These are phyloP conservation scores for Macrochelys suwanniensis DNA, from an alignment of 2,797 vertebrate species.

Conservation along the genomic window DNA sequence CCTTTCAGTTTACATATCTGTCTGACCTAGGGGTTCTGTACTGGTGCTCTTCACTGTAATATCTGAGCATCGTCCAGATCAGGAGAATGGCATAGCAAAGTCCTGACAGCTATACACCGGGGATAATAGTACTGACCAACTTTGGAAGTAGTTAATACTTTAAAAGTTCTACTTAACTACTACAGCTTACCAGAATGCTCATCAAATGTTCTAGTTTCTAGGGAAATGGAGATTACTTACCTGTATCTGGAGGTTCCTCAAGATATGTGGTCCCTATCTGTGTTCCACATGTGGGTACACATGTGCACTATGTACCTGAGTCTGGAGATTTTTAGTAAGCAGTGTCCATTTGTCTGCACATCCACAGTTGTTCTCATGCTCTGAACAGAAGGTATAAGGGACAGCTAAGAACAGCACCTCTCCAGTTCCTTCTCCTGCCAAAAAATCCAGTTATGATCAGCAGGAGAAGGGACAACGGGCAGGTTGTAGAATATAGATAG, in stretches of 20 bases:
- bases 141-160: neutral
- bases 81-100: neutral
- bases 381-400: neutral
- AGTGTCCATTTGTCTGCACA: neutral
- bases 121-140: neutral
- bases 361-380: neutral
- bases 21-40: neutral
- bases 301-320: neutral
- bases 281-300: neutral
- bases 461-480: no score
- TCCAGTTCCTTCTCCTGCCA: no score
- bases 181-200: neutral
- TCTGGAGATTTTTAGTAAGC: neutral
- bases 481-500: no score
- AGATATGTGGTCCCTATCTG: no score
- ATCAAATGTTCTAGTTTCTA: neutral
- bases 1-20: neutral
- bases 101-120: neutral
- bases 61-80: neutral
- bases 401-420: no score
- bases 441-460: no score
- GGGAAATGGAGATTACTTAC: neutral
- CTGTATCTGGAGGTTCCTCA: neutral
- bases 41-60: neutral
- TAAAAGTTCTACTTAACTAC: neutral